Evolutionary conservation across 2,113 vertebrate genomes (phyloP).

Genomic region (Rhea pennata): DNA sequence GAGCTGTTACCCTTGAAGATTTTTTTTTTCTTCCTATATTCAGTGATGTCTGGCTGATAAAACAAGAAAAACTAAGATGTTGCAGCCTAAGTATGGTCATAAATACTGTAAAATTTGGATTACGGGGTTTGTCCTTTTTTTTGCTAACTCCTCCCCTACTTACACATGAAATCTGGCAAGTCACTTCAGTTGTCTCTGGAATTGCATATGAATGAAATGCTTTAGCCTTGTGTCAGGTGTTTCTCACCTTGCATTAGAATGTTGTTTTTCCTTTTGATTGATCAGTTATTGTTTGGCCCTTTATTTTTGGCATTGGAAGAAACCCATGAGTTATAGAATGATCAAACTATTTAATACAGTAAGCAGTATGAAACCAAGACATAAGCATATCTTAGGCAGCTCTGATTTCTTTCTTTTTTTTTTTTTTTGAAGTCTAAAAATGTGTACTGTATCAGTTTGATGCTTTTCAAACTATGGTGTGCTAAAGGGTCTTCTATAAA

Average conservation of each 20-base stretch:
- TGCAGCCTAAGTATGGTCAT: neutral
- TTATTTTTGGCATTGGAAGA: neutral
- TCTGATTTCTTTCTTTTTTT: neutral
- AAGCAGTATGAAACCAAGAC: neutral
- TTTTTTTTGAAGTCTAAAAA: neutral
- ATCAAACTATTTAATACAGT: neutral
- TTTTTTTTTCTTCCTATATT: neutral
- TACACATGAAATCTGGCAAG: neutral
- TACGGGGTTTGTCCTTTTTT: no score
- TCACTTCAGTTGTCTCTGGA: neutral
- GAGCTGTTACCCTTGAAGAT: neutral
- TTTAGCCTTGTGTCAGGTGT: neutral
- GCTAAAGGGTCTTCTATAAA: neutral
- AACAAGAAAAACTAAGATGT: neutral
- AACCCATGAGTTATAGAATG: neutral
- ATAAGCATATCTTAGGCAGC: neutral
- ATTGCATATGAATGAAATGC: neutral
- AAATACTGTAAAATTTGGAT: neutral
- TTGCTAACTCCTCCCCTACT: neutral
- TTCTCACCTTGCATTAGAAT: neutral
- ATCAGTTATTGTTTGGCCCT: neutral
- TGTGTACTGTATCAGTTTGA: neutral
- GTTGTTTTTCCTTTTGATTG: neutral
- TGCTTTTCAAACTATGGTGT: neutral
- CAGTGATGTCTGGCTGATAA: neutral